Evolutionary conservation across 2,888 invertebrate genomes (phyloP).

Genomic region (Taphrorychus bicolor): DNA sequence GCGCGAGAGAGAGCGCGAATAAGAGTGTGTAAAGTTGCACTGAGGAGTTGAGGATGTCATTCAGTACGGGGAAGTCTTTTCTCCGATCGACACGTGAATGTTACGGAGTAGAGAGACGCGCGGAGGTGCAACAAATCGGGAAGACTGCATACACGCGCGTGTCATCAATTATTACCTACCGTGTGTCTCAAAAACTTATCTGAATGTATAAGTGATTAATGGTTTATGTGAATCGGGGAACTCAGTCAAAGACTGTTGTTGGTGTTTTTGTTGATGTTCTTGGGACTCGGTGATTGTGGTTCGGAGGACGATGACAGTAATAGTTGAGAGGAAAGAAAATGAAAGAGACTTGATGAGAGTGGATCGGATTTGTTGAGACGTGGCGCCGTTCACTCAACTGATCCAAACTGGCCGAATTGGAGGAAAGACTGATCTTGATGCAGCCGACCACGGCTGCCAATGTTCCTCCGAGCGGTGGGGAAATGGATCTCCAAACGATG

Average conservation of each 20-base stretch:
- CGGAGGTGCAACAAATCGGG: background rate
- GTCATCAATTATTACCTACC: background rate
- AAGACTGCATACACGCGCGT: slow-evolving; percentile 2
- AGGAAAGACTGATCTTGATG: slow-evolving; percentile 65
- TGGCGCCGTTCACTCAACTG: background rate
- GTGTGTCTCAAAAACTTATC: too few species aligned
- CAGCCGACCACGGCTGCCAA: slow-evolving; percentile 75
- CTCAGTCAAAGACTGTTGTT: slow-evolving; percentile 9
- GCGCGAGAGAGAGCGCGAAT: slow-evolving; percentile 49
- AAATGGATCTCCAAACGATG: slow-evolving; percentile 93
- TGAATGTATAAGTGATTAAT: background rate
- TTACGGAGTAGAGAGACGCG: slow-evolving; percentile 8
- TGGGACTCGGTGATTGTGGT: background rate
- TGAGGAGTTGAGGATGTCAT: slow-evolving; percentile 60
- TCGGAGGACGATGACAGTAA: background rate
- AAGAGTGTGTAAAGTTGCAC: slow-evolving; percentile 44
- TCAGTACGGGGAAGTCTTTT: slow-evolving; percentile 67
- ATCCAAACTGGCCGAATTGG: slow-evolving; percentile 52
- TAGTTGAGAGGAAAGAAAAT: background rate
- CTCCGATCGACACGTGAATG: slow-evolving; percentile 65
- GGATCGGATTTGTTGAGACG: background rate
- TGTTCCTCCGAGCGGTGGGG: slow-evolving; percentile 69
- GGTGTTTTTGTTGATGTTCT: background rate
- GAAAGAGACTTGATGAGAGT: background rate
- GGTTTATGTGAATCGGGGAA: slow-evolving; percentile 8